These are phyloP conservation scores for Cetonia aurata DNA, from an alignment of 2,888 invertebrate genomes.

Conservation along the genomic window DNA sequence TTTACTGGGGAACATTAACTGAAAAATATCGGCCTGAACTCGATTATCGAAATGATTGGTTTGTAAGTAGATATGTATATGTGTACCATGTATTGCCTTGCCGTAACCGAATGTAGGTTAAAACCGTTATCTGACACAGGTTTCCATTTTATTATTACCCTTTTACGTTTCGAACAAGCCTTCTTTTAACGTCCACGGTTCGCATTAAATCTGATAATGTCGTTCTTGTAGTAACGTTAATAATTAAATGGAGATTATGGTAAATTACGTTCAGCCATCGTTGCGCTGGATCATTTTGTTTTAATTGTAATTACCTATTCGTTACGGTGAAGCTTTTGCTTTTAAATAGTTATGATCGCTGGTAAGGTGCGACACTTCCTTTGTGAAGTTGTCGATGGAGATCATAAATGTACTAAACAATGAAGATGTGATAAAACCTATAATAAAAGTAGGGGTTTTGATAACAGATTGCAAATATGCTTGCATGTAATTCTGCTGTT, in stretches of 20 bases:
- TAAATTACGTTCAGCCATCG: slow-evolving; percentile 15
- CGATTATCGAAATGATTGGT: slow-evolving; percentile 34
- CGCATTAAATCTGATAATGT: slow-evolving; percentile 35
- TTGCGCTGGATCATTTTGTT: slow-evolving; percentile 13
- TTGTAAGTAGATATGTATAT: slow-evolving; percentile 18
- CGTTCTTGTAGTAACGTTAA: slow-evolving; percentile 30
- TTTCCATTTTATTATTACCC: slow-evolving; percentile 36
- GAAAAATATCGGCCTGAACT: slow-evolving; percentile 22
- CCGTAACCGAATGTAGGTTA: slow-evolving; percentile 27
- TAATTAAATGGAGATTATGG: slow-evolving; percentile 37
- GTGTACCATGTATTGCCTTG: slow-evolving; percentile 7
- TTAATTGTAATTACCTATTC: slow-evolving; percentile 25
- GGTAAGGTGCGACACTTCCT: too few species aligned
- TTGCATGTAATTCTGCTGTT: too few species aligned
- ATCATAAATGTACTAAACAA: too few species aligned
- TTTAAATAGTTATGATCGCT: background rate
- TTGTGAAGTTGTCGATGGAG: too few species aligned
- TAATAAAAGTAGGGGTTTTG: too few species aligned
- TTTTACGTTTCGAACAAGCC: slow-evolving; percentile 28
- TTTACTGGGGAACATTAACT: slow-evolving; percentile 19
- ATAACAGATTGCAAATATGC: too few species aligned
- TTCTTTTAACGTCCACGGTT: slow-evolving; percentile 30
- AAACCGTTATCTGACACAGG: slow-evolving; percentile 24
- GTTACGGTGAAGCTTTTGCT: slow-evolving; percentile 16
- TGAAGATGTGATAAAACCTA: too few species aligned